Evolutionary conservation across 2,797 vertebrate species (phyloP).

Genomic region (Silurus lanzhouensis): DNA sequence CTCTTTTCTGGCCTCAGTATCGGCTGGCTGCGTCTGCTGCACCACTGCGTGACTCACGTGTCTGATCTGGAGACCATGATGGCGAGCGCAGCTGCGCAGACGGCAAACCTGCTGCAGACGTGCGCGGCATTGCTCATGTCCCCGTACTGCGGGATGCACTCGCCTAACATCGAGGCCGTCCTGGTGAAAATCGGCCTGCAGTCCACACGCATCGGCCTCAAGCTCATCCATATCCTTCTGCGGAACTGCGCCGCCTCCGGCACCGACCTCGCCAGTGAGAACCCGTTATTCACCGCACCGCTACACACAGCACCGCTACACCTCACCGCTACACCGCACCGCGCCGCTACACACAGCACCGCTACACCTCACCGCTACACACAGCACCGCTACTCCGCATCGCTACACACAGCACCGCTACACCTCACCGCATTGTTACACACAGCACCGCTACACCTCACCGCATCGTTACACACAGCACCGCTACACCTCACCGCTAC

Average conservation of each 20-base stretch:
- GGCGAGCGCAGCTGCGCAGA: slow-evolving; percentile 96
- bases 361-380: too few species aligned
- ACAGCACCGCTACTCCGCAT: too few species aligned
- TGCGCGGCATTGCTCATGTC: slow-evolving; percentile 97
- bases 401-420: too few species aligned
- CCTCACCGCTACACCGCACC: too few species aligned
- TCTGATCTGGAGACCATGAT: slow-evolving; percentile 97
- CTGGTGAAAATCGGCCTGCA: slow-evolving; percentile 98
- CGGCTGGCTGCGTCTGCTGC: slow-evolving; percentile 93
- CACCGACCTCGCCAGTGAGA: slow-evolving; percentile 91
- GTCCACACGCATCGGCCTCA: slow-evolving; percentile 93
- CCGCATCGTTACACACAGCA: too few species aligned
- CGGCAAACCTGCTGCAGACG: slow-evolving; percentile 95
- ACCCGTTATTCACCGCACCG: neutral
- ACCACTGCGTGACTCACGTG: slow-evolving; percentile 97
- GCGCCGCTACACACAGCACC: too few species aligned
- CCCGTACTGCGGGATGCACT: slow-evolving; percentile 98
- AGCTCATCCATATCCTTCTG: slow-evolving; percentile 95
- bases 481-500: too few species aligned
- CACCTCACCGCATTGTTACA: too few species aligned
- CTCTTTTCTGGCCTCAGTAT: slow-evolving; percentile 78
- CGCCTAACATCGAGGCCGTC: slow-evolving; percentile 97
- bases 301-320: too few species aligned
- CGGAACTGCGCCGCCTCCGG: slow-evolving; percentile 96
- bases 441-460: too few species aligned